Base-by-base conservation (phyloP, 1,140 invertebrate species). In the Armadillidium nasatum region DNA sequence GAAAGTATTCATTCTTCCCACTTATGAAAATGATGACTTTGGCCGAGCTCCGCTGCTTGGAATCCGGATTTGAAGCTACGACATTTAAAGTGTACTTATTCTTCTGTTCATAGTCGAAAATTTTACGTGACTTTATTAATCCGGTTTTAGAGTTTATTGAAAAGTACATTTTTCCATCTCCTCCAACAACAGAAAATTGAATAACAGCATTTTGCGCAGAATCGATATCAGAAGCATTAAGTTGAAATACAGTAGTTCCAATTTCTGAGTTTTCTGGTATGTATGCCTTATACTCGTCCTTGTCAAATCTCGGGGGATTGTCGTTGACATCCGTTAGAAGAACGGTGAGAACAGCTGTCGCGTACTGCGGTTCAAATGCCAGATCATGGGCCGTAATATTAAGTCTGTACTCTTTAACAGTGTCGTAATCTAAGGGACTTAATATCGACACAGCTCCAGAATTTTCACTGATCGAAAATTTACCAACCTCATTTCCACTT, bases 1-100 rank as follows among this genome's bases (percentile, higher is more conserved):
- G 96, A 85, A 91, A 94, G 83, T 89, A 97, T 85, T 98, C 96
- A 84, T 98, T 98, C 0, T 94, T 90, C 0, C 95, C 94, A 0
- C 91, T 92, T 10, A 98, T 89, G 81, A 93, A 89, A 3, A 98
- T 89, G 0, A 87, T 83, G 0, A 94, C 89, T 80, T 87, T 88
- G 1, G 91, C 91, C 50, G 89, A 90, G 60, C 90, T 91, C 80
- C 88, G 90, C 90, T 94, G 92, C 44, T 87, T 86, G 0, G 93
- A 93, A 82, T 94, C 92, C 0, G 94, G 94, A 86, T 97, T 79
- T 9, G 89, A 88, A 0, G 95, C 95, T 67, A 94, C 86, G 11
- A 98, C 89, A 80, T 93, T 90, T 21, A 98, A 84, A 0, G 85
- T 89, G 82, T 95, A 97, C 1, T 87, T 83, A 44, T 89, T 90